Conservation (phyloP, 2,113 vertebrate genomes). For the Synchiropus splendidus region DNA sequence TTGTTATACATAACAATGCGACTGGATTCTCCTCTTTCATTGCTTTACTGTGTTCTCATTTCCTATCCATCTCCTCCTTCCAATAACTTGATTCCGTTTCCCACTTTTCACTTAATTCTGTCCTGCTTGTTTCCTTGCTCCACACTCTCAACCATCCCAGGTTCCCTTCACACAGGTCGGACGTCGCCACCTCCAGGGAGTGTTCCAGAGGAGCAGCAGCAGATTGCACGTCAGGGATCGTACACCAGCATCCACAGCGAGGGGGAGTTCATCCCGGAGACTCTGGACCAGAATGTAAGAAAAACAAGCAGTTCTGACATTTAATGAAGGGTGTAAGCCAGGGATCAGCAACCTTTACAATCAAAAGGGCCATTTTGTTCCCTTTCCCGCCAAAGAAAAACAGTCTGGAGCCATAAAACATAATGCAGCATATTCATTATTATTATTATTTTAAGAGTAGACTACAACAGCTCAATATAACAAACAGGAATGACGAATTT, state of each 20-base stretch:
- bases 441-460: no score
- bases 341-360: neutral
- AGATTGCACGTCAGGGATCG: conserved; percentile 84
- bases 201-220: conserved; percentile 86
- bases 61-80: neutral
- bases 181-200: conserved; percentile 83
- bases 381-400: no score
- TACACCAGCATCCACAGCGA: conserved; percentile 90
- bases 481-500: no score
- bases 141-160: conserved; percentile 39
- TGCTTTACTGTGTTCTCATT: neutral
- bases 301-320: neutral
- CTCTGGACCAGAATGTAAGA: conserved; percentile 74
- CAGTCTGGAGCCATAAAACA: no score
- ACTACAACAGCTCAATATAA: no score
- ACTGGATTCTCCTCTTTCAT: neutral
- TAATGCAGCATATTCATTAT: no score
- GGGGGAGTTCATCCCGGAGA: conserved; percentile 87
- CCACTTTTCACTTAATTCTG: neutral
- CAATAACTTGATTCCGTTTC: conserved; percentile 4
- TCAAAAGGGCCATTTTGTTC: no score
- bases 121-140: no score
- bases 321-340: neutral
- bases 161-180: conserved; percentile 81
- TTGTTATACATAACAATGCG: no score